Base-by-base conservation (phyloP, 1,140 invertebrate species). In the Cepaea nemoralis region DNA sequence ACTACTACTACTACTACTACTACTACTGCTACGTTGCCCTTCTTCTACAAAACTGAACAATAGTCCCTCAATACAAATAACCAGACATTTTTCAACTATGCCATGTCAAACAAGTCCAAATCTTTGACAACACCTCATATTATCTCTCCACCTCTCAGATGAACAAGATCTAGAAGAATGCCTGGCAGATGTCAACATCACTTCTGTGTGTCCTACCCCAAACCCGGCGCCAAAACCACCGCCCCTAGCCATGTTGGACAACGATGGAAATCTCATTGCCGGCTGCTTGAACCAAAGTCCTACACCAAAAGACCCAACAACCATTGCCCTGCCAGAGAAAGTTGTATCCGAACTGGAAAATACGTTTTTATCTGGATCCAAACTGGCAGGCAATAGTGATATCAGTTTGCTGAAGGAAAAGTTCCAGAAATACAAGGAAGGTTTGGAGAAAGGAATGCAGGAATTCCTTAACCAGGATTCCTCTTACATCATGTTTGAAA, bases 371-470 rank as follows among this genome's bases (percentile, higher is more conserved):
- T 50, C n/a, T 70, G 27, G 69, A 1, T 39, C 35, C n/a, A n/a
- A 70, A 24, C 1, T 16, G 24, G 31, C 37, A 24, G 59, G 66
- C 10, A 35, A 55, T 33, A 37, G 1, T 48, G 74, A 76, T 22
- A 33, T 37, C n/a, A 45, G 59, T 22, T 2, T 8, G 22, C 45
- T 19, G 12, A 45, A 77, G 31, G 73, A 75, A 33, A 77, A 66
- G 31, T 33, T 77, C 0, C 75, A 77, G 55, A 59, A 42, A 39
- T 77, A 77, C 37, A 77, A 63, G 35, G 75, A 77, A 42, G 75
- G 75, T 35, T 42, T 77, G 22, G 75, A 77, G 27, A 39, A 39
- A 63, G 75, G 75, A 0, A 77, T 77, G 75, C 48, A 35, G 12
- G 75, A 77, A 6, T 77, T 77, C 42, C 55, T 77, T 22, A 39